phyloP scores from a whole-genome alignment of 2,888 invertebrate species.

The Notodonta dromedarius region DNA sequence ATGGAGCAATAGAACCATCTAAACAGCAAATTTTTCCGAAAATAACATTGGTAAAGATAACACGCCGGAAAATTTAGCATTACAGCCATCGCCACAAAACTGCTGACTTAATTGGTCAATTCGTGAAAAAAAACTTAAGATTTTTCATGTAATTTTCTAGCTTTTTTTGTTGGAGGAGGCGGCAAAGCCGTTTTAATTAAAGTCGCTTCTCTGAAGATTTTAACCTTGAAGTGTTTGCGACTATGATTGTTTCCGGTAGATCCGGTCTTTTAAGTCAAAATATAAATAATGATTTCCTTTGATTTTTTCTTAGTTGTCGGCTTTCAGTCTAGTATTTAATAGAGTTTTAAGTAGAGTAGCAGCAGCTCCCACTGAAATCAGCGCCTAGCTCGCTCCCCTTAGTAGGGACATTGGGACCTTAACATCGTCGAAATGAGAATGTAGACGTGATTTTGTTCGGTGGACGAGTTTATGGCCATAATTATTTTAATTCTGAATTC shows the following conservation, averaged over 20 bases:
- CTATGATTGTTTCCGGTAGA: neutral
- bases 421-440: too few species aligned
- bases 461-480: neutral
- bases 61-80: neutral
- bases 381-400: too few species aligned
- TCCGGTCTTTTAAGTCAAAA: too few species aligned
- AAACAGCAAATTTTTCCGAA: neutral
- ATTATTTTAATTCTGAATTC: constrained; percentile 1
- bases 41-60: constrained; percentile 1
- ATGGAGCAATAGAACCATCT: neutral
- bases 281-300: too few species aligned
- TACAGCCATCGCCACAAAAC: neutral
- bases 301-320: too few species aligned
- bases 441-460: neutral
- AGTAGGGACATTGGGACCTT: too few species aligned
- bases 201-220: constrained; percentile 8
- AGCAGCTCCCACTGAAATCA: too few species aligned
- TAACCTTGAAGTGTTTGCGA: neutral
- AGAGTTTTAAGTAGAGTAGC: too few species aligned
- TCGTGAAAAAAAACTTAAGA: constrained; percentile 8
- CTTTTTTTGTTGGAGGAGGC: constrained; percentile 18
- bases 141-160: constrained; percentile 26
- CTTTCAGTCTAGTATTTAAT: too few species aligned
- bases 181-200: constrained; percentile 30
- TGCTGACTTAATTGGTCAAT: neutral